phyloP scores from a whole-genome alignment of 2,113 vertebrate genomes.

The Ammodytes dubius region DNA sequence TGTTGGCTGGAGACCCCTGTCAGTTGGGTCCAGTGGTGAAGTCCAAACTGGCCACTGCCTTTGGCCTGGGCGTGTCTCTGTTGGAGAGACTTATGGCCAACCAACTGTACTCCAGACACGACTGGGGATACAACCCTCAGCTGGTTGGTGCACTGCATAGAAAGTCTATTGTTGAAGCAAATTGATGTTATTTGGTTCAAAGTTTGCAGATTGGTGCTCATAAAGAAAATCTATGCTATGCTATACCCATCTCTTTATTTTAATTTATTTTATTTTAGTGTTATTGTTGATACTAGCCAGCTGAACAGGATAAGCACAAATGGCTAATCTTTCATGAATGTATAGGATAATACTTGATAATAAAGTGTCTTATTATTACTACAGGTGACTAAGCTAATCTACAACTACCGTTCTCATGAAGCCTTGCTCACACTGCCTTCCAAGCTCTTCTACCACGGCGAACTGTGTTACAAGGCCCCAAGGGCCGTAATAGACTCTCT shows the following conservation, averaged over 20 bases:
- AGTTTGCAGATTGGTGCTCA: neutral
- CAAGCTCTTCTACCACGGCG: slow-evolving; percentile 91
- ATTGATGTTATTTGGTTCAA: neutral
- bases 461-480: slow-evolving; percentile 88
- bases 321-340: neutral
- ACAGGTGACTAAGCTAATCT: slow-evolving; percentile 94
- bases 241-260: neutral
- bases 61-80: slow-evolving; percentile 91
- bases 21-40: slow-evolving; percentile 95
- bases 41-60: slow-evolving; percentile 87
- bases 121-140: slow-evolving; percentile 91
- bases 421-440: slow-evolving; percentile 90
- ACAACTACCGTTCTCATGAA: slow-evolving; percentile 95
- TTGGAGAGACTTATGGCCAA: slow-evolving; percentile 92
- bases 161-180: neutral
- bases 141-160: slow-evolving; percentile 85
- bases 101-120: slow-evolving; percentile 86
- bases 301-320: neutral
- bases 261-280: neutral
- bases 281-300: neutral
- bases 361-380: slow-evolving; percentile 2
- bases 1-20: slow-evolving; percentile 94
- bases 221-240: neutral
- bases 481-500: slow-evolving; percentile 84
- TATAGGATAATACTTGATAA: neutral